phyloP scores from a whole-genome alignment of 2,113 vertebrate species.

The Gallinago undulata region DNA sequence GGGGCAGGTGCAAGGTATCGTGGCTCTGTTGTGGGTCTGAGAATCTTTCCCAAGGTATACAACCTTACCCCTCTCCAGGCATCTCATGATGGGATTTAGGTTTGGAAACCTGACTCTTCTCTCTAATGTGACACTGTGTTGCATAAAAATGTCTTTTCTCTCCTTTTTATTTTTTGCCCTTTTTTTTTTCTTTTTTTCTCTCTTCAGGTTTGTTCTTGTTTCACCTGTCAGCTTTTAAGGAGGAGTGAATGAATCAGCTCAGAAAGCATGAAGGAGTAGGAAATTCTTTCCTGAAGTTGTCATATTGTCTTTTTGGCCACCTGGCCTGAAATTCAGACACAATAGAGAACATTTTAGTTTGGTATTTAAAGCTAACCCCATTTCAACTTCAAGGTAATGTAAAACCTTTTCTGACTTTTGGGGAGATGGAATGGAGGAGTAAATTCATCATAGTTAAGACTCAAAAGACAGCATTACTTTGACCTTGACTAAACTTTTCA shows the following conservation, averaged over 20 bases:
- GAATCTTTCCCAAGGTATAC: background rate
- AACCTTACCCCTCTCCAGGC: rapidly evolving
- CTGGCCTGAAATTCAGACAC: background rate
- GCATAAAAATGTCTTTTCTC: background rate
- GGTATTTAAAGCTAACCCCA: background rate
- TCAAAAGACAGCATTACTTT: constrained; percentile 8
- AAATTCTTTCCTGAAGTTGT: constrained; percentile 19
- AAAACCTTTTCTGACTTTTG: background rate
- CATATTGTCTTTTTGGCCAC: constrained; percentile 30
- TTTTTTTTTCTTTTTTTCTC: background rate
- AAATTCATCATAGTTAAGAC: background rate
- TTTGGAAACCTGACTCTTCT: background rate
- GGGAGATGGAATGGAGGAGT: background rate
- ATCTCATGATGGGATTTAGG: background rate
- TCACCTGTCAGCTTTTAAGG: background rate
- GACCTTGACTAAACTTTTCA: constrained; percentile 40
- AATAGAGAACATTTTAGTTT: background rate
- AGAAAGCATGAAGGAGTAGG: constrained; percentile 7
- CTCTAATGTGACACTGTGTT: background rate
- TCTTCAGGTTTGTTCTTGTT: background rate
- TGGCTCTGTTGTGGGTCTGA: background rate
- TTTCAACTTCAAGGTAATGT: background rate
- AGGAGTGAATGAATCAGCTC: constrained; percentile 1
- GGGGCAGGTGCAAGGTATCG: background rate
- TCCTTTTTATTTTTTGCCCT: background rate